A percentile compares a stretch with the other conserved stretches of the same genome.
Conservation (phyloP, 2,888 invertebrate species). For the Papilio protenor region DNA sequence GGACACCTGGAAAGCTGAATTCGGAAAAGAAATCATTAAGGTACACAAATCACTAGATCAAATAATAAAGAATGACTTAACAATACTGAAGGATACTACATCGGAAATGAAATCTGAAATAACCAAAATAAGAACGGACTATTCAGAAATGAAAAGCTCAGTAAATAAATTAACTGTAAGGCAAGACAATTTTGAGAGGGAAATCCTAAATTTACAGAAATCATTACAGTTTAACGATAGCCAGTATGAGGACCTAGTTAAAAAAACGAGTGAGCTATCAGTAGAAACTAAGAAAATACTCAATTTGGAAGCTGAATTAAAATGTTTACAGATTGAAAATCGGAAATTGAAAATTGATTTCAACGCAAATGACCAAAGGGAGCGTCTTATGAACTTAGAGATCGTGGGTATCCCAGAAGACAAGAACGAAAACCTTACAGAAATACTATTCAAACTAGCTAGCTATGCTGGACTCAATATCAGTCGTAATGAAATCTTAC, state of each 20-base stretch:
- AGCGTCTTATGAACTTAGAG: constrained; percentile 4
- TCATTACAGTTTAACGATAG: constrained; percentile 1
- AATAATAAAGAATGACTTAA: constrained; percentile 14
- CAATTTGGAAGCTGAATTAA: neutral
- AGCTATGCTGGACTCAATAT: neutral
- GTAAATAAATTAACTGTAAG: neutral
- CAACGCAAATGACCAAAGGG: constrained; percentile 4
- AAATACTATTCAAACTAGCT: constrained; percentile 5
- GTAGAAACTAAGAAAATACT: neutral
- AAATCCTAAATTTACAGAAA: neutral
- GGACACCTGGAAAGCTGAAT: constrained; percentile 14
- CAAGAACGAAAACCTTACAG: neutral
- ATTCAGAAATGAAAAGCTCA: neutral
- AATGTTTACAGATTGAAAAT: neutral
- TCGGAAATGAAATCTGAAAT: constrained; percentile 6
- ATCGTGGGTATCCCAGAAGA: constrained; percentile 2
- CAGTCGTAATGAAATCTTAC: neutral
- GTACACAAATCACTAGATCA: constrained; percentile 8
- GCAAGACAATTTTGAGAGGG: neutral
- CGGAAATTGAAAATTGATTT: neutral
- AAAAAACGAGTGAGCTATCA: neutral
- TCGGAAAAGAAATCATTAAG: constrained; percentile 5
- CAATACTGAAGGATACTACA: constrained; percentile 15
- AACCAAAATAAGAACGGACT: constrained; percentile 9
- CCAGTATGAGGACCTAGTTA: constrained; percentile 1